phyloP scores from a whole-genome alignment of 2,888 invertebrate species.

The Tenthredo amoena region DNA sequence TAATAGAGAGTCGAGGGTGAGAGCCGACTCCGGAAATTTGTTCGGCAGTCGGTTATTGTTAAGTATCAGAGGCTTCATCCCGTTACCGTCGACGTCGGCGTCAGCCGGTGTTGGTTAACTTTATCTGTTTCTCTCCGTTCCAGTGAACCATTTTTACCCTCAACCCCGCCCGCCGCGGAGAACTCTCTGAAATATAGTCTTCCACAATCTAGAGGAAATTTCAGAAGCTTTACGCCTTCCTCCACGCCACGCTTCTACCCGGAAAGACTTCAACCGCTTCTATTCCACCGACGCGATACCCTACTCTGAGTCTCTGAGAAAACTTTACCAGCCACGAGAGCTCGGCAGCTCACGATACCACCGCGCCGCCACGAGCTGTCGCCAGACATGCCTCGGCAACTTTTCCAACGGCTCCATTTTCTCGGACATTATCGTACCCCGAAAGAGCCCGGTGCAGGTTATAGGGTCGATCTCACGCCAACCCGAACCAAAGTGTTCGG shows the following conservation, averaged over 20 bases:
- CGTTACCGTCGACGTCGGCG: not conserved
- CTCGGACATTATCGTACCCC: not conserved
- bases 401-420: constrained; percentile 19
- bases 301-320: not conserved
- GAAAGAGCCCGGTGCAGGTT: not conserved
- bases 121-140: constrained; percentile 32
- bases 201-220: constrained; percentile 29
- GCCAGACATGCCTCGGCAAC: constrained; percentile 28
- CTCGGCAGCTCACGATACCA: not conserved
- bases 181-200: constrained; percentile 19
- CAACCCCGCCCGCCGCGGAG: not conserved
- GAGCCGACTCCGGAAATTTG: constrained; percentile 27
- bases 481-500: not conserved
- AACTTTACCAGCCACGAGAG: not conserved
- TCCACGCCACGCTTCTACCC: not conserved
- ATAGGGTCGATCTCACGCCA: not conserved
- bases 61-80: constrained; percentile 13
- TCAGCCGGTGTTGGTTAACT: constrained; percentile 18
- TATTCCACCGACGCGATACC: not conserved
- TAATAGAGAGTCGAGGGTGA: not conserved
- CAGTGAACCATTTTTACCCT: not conserved
- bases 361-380: not conserved
- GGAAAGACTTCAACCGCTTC: not conserved
- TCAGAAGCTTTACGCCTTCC: not conserved
- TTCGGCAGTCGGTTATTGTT: constrained; percentile 34